phyloP scores from a whole-genome alignment of 2,888 invertebrate species.

The Drosophila histrio region DNA sequence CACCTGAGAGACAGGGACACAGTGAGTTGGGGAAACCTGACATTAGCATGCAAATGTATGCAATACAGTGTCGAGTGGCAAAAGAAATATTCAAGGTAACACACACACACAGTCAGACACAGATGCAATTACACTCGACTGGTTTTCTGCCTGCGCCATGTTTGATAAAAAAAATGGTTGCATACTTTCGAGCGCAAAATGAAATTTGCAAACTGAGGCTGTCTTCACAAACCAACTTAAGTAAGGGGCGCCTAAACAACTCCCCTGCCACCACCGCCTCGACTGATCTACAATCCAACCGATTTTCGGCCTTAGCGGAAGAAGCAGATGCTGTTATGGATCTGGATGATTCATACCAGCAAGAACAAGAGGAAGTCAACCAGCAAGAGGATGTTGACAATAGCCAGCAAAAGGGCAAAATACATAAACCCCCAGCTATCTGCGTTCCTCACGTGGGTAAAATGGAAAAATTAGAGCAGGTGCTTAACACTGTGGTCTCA shows the following conservation, averaged over 20 bases:
- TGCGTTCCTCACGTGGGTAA: background rate
- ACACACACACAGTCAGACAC: constrained; percentile 13
- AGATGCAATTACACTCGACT: constrained; percentile 47
- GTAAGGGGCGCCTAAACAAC: background rate
- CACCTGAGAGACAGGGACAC: constrained; percentile 27
- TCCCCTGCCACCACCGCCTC: background rate
- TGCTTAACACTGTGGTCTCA: background rate
- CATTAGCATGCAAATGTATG: constrained; percentile 75
- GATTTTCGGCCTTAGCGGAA: constrained; percentile 1
- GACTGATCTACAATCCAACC: background rate
- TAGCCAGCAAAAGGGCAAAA: background rate
- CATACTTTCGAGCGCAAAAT: constrained; percentile 64
- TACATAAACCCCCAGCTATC: background rate
- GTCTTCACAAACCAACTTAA: no score
- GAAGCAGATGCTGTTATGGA: constrained; percentile 6
- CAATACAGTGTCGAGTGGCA: constrained; percentile 54
- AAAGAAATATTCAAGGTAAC: constrained; percentile 61
- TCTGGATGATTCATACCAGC: background rate
- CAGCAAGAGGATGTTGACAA: background rate
- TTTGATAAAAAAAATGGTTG: constrained; percentile 69
- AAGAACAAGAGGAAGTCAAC: background rate
- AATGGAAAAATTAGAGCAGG: background rate
- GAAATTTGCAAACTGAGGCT: constrained; percentile 42
- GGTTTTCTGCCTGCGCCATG: constrained; percentile 46
- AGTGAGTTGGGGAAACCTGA: background rate